Conservation (phyloP, 2,888 invertebrate species). For the Seladonia tumulorum region DNA sequence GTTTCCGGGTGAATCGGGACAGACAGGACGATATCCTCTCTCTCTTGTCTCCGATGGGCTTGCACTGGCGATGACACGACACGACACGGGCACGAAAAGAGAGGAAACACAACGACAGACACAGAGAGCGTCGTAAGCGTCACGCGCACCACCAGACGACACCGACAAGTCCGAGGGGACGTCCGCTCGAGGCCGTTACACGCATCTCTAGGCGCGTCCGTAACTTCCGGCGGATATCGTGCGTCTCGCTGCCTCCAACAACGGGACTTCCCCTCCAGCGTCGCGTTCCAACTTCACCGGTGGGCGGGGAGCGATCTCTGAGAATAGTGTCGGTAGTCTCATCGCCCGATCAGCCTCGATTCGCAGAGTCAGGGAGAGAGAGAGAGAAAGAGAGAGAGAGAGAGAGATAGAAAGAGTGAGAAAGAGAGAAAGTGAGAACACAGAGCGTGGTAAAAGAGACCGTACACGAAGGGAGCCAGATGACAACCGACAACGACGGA, state of each 20-base stretch:
- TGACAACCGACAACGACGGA: conserved; percentile 1
- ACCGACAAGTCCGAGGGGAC: conserved; percentile 8
- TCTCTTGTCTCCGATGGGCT: neutral
- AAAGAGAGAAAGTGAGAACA: neutral
- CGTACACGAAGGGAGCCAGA: neutral
- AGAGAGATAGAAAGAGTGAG: neutral
- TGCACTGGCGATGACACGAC: neutral
- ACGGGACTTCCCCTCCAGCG: conserved; percentile 6
- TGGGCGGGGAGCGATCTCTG: neutral
- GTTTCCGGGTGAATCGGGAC: conserved; percentile 18
- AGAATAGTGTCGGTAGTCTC: neutral
- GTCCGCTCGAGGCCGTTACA: conserved; percentile 19
- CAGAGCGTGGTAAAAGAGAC: neutral
- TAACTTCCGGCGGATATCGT: conserved; percentile 39
- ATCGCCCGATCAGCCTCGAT: neutral
- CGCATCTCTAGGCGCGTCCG: conserved; percentile 32
- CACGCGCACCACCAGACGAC: conserved; percentile 18
- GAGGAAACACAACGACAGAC: neutral
- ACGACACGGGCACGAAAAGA: neutral
- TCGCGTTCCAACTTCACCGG: neutral
- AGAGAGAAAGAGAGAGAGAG: neutral
- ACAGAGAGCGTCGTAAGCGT: neutral
- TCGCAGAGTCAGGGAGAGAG: neutral
- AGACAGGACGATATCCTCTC: conserved; percentile 10
- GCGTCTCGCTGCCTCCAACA: conserved; percentile 22